Percentiles rank a stretch among this genome's conserved stretches.
phyloP scores from a whole-genome alignment of 2,888 invertebrate species.

The Diarsia rubi region DNA sequence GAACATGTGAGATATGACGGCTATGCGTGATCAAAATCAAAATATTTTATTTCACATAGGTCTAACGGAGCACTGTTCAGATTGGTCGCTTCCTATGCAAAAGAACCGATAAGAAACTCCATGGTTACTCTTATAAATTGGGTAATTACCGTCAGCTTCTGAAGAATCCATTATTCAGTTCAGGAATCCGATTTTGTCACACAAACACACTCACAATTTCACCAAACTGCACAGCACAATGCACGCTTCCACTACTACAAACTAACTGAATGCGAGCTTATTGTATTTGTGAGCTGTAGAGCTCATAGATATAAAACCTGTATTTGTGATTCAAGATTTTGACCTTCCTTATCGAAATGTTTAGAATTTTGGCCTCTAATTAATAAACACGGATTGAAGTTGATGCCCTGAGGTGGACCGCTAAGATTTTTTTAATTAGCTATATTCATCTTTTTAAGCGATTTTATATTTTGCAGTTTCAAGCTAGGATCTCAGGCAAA shows the following conservation, averaged over 20 bases:
- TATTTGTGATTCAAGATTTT: not conserved
- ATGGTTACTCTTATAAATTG: too few relatives aligned
- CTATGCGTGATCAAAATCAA: not conserved
- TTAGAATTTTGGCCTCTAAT: constrained; percentile 4
- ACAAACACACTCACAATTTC: not conserved
- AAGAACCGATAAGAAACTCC: too few relatives aligned
- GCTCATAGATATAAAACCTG: constrained; percentile 1
- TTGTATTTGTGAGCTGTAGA: not conserved
- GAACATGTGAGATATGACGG: not conserved
- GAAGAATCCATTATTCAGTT: not conserved
- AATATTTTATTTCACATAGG: too few relatives aligned
- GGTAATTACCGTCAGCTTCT: constrained; percentile 1
- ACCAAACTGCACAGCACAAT: constrained; percentile 3
- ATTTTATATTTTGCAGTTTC: not conserved
- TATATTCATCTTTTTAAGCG: not conserved
- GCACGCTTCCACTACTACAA: not conserved
- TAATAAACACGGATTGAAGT: not conserved
- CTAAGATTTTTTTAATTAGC: not conserved
- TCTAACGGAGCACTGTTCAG: too few relatives aligned
- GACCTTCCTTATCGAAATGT: not conserved
- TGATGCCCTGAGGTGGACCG: not conserved
- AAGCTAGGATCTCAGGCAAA: not conserved
- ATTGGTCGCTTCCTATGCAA: too few relatives aligned
- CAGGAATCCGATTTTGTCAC: constrained; percentile 1
- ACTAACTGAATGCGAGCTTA: constrained; percentile 2